Conservation (phyloP, 2,113 vertebrate species). For the Bungarus multicinctus region DNA sequence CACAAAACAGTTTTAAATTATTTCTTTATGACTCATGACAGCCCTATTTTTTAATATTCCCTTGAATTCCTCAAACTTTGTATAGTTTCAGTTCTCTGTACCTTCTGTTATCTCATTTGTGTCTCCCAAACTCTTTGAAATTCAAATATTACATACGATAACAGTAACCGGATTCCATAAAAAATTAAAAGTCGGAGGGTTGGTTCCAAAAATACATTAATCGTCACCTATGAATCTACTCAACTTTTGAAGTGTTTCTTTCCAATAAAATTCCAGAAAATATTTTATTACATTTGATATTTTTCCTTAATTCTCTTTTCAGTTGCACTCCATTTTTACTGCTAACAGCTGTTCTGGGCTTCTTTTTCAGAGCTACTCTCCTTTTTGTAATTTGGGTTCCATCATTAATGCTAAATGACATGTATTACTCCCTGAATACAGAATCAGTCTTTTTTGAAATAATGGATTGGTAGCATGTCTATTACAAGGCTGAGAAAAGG, state of each 20-base stretch:
- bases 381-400: neutral
- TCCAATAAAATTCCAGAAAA: neutral
- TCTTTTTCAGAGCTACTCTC: neutral
- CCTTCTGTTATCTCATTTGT: neutral
- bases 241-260: neutral
- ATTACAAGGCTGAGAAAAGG: neutral
- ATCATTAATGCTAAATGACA: neutral
- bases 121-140: neutral
- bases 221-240: neutral
- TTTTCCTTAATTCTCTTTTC: neutral
- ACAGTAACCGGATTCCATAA: neutral
- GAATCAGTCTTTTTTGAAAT: neutral
- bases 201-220: neutral
- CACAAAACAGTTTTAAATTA: neutral
- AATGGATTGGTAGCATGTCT: neutral
- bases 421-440: neutral
- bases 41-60: neutral
- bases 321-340: neutral
- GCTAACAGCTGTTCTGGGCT: neutral
- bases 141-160: neutral
- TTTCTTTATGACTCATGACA: neutral
- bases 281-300: neutral
- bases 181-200: neutral
- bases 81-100: neutral
- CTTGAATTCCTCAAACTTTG: neutral